Evolutionary conservation across 2,888 invertebrate genomes (phyloP).

Genomic region (Cordilura impudica): DNA sequence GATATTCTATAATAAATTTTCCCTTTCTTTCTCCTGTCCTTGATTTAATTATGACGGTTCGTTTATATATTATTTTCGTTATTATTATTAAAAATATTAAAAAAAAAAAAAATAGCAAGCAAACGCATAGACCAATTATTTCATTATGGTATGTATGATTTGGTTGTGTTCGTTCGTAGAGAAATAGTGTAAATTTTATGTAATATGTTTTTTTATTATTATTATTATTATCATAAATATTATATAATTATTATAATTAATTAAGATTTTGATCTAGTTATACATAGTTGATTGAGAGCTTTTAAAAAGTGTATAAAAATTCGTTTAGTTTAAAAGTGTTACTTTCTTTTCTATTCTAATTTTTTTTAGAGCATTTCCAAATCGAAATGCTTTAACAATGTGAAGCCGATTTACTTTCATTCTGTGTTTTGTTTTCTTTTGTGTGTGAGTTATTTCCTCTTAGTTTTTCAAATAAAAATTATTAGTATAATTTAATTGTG

Average conservation of each 20-base stretch:
- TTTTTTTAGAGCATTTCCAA: slow-evolving; percentile 43
- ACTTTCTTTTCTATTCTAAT: slow-evolving; percentile 31
- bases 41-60: not conserved
- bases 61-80: not conserved
- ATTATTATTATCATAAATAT: too few species aligned
- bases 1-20: too few species aligned
- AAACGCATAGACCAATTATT: not conserved
- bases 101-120: not conserved
- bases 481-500: slow-evolving; percentile 29
- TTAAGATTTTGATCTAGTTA: slow-evolving; percentile 47
- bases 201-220: slow-evolving; percentile 9
- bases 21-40: too few species aligned
- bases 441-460: slow-evolving; percentile 26
- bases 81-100: not conserved
- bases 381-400: slow-evolving; percentile 44
- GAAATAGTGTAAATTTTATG: slow-evolving; percentile 20
- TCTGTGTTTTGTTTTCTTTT: slow-evolving; percentile 3
- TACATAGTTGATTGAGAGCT: slow-evolving; percentile 47
- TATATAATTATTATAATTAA: slow-evolving; percentile 31
- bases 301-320: slow-evolving; percentile 61
- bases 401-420: not conserved
- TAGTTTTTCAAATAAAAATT: slow-evolving; percentile 31
- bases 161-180: not conserved
- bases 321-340: slow-evolving; percentile 44
- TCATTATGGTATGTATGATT: not conserved